Evolutionary conservation across 2,888 invertebrate species (phyloP), one percentile per base, ranked within the genome.

Genomic region (Blera fallax): DNA sequence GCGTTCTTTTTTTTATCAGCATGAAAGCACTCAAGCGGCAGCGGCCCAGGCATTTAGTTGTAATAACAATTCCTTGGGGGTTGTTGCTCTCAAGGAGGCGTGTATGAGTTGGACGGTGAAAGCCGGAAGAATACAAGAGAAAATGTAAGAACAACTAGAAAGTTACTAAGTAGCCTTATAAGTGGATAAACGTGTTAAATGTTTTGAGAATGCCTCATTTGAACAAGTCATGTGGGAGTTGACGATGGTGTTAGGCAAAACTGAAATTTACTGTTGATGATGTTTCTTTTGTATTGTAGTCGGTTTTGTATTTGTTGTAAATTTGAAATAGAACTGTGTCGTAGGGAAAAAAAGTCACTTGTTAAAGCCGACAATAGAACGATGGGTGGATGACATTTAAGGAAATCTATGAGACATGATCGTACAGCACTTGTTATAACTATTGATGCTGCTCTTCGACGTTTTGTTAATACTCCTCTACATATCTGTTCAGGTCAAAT

Each of bases 171-270:
- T 32, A 62, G 52, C 52, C 62, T 18, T 73, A 21, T 65, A 65
- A 79, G 79, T 65, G 79, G 40, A 79, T 64, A 73, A 65, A 73
- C 65, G 73, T 73, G 73, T 79, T 58, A 58, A 56, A 79, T 77
- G 65, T 37, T 52, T 48, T 8, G 45, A 54, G 10, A 37, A 70
- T 27, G 52, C 14, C 45, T 65, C 48, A 58, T 29, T 76, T 34
- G 7, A 21, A 67, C n/a, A 65, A 7, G 1, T 3, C 29, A 2
- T 21, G 8, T 18, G 14, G 43, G 62, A 27, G 14, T 14, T n/a
- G n/a, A 27, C 27, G 3, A 1, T n/a, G 29, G 27, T 24, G 1
- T 65, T 10, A 14, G 11, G n/a, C 3, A 24, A 21, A 37, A 3
- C 14, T 29, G 27, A 24, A 24, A 11, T 14, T 45, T 64, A 16